Conservation (phyloP, 1,140 invertebrate species). For the Drosophila tropicalis region DNA sequence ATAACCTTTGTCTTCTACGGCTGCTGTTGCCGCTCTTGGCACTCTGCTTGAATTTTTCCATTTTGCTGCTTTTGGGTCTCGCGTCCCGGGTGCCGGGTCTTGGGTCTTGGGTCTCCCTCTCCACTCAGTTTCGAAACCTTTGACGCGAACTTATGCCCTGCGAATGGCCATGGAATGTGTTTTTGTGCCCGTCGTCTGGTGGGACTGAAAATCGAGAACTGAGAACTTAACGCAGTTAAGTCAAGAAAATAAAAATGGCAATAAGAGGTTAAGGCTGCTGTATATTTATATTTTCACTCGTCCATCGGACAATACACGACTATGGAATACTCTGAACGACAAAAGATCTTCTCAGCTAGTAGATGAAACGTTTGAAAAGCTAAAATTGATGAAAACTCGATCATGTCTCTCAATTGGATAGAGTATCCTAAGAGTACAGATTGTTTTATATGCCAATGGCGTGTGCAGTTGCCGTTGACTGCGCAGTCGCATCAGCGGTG, state of each 20-base stretch:
- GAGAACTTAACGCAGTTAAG: constrained; percentile 48
- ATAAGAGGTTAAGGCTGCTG: constrained; percentile 23
- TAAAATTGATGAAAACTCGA: constrained; percentile 7
- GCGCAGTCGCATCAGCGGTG: constrained; percentile 42
- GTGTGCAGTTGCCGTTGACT: constrained; percentile 64
- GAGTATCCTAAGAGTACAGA: constrained; percentile 15
- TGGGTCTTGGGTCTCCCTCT: not conserved
- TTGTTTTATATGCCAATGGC: constrained; percentile 72
- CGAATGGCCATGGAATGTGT: constrained; percentile 79
- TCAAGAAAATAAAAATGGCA: constrained; percentile 43
- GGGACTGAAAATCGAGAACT: constrained; percentile 41
- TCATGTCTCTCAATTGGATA: not conserved
- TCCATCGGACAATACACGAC: not conserved
- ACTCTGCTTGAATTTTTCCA: constrained; percentile 43
- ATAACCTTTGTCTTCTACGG: constrained; percentile 56
- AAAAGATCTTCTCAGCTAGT: no score
- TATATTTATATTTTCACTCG: not conserved
- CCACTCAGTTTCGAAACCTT: constrained; percentile 57
- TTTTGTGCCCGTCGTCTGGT: constrained; percentile 44
- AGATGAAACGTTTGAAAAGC: no score
- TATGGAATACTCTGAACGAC: not conserved
- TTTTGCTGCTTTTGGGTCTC: constrained; percentile 15
- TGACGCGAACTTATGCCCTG: constrained; percentile 81
- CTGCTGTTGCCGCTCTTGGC: constrained; percentile 57
- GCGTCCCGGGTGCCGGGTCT: not conserved